Evolutionary conservation across 30 jellyfish, hydroid and myxozoan species (phyloP).

Genomic region (Pelagia noctiluca): DNA sequence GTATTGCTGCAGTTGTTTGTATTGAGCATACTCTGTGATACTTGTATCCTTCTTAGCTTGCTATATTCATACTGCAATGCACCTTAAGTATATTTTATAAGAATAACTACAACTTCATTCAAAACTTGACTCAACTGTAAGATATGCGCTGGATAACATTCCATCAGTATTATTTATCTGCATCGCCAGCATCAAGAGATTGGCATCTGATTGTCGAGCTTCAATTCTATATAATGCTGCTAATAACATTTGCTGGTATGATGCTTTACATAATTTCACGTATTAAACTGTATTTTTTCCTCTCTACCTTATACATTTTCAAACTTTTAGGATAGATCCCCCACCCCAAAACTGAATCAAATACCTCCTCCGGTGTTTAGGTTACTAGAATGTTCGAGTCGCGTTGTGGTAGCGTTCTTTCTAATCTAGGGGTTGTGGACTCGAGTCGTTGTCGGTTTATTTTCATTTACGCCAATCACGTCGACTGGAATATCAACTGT

Average conservation of each 20-base stretch:
- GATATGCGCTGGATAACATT: constrained; percentile 67
- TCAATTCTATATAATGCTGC: constrained; percentile 60
- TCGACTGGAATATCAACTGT: too few species aligned
- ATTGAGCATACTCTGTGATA: constrained; percentile 64
- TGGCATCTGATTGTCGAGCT: constrained; percentile 66
- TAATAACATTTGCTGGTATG: constrained; percentile 20
- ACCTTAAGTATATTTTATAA: background rate
- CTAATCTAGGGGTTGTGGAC: too few species aligned
- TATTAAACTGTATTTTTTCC: background rate
- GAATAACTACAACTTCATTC: background rate
- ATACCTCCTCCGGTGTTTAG: too few species aligned
- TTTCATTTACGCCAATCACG: too few species aligned
- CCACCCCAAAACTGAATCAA: too few species aligned
- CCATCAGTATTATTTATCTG: constrained; percentile 44
- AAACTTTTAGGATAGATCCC: too few species aligned
- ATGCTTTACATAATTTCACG: background rate
- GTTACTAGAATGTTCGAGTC: background rate
- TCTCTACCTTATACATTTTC: background rate
- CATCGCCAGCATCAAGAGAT: constrained; percentile 39
- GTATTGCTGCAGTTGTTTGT: constrained; percentile 56
- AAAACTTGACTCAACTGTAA: background rate
- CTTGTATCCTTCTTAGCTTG: constrained; percentile 73
- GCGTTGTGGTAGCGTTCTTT: too few species aligned
- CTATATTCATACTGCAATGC: background rate
- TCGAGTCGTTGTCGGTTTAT: too few species aligned